Evolutionary conservation across 2,797 vertebrate genomes (phyloP), one percentile per base, ranked within the genome.

Genomic region (Champsocephalus esox): DNA sequence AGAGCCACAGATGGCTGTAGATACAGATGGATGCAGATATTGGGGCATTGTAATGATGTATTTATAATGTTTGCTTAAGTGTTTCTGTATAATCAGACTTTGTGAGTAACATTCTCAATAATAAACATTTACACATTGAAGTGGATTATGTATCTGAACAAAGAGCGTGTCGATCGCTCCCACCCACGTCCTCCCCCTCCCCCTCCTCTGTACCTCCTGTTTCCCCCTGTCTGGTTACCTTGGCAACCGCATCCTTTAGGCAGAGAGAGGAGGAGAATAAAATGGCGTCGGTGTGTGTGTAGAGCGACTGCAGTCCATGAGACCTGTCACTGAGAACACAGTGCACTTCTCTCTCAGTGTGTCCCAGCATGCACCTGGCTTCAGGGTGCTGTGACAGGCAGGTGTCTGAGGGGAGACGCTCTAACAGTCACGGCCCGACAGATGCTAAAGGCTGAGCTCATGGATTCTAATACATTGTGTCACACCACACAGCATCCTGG

Each of bases 201-300:
- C 68, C 41, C 72, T 50, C 65, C 75, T 57, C 66, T 28, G 63
- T 14, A 66, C 41, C 74, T 38, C 44, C 52, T 21, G 12, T 46
- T 19, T 34, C 51, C 78, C 52, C 14, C 19, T 17, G 85, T 87
- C 87, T 84, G 76, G 84, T 87, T 82, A 66, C 85, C 75, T 0
- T 14, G 65, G 79, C 65, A 87, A 84, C 86, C 57, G 54, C 83
- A 70, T 86, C 81, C 81, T 70, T 12, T 57, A 66, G 76, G 69
- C 73, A 65, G 12, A 43, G 63, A 28, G 61, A 49, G 45, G 65
- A 44, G 38, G 32, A 54, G 62, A 64, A 66, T 64, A 64, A 77
- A 55, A 79, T 77, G 74, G 68, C 19, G 61, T 24, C 51, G 0
- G 48, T 12, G 34, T 48, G 34, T 48, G 70, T 17, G 45, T 24